Percentiles rank a stretch among this genome's conserved stretches.
Conservation (phyloP, 2,113 vertebrate genomes). For the Myrmophylax atrothorax region DNA sequence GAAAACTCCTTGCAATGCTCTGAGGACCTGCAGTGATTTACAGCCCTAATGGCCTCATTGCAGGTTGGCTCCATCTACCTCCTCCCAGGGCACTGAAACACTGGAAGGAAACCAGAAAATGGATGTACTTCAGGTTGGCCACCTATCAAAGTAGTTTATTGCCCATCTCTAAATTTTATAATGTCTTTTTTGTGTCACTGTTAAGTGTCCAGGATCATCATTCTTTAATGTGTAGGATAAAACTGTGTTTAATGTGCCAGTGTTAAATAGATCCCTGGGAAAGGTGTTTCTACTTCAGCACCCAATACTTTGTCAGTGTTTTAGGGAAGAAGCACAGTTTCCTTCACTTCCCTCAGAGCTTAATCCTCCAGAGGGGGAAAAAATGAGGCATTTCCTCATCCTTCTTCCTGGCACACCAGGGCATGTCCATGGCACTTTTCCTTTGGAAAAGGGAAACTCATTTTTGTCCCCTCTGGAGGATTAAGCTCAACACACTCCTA, state of each 20-base stretch:
- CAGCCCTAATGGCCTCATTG: neutral
- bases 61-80: neutral
- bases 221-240: conserved; percentile 45
- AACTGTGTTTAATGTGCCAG: neutral
- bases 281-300: conserved; percentile 2
- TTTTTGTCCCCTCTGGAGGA: too few species aligned
- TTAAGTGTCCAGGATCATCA: conserved; percentile 17
- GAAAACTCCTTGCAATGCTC: neutral
- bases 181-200: conserved; percentile 7
- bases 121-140: neutral
- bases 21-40: neutral
- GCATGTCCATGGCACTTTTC: too few species aligned
- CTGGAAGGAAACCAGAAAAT: neutral
- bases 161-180: conserved; percentile 13
- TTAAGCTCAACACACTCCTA: neutral
- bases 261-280: neutral
- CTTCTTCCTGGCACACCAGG: too few species aligned
- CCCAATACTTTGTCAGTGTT: neutral
- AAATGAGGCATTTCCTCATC: too few species aligned
- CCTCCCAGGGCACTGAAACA: neutral
- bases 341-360: neutral
- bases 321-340: neutral
- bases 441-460: too few species aligned
- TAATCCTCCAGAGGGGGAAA: neutral
- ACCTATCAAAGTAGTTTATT: neutral